These are phyloP conservation scores for Dryas iulia DNA, from an alignment of 1,140 invertebrate genomes.

Conservation along the genomic window DNA sequence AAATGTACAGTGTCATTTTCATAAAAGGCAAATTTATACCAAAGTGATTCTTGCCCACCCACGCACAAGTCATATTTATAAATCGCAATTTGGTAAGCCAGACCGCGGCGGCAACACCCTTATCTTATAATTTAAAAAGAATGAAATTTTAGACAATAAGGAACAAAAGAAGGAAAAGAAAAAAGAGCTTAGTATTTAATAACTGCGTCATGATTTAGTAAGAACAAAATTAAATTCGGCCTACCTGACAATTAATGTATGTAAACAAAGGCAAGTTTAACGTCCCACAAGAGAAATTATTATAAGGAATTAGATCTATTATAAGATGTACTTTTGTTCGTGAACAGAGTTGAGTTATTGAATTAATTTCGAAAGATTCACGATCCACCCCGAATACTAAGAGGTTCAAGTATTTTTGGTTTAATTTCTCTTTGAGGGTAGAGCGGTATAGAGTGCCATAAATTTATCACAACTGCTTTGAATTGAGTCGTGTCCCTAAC, in stretches of 20 bases:
- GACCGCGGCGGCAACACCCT: not conserved
- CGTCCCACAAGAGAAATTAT: not conserved
- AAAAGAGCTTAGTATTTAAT: not conserved
- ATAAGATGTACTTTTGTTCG: slow-evolving; percentile 45
- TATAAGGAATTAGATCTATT: slow-evolving; percentile 1
- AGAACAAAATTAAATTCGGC: not conserved
- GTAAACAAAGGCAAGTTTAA: slow-evolving; percentile 3
- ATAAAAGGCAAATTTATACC: not conserved
- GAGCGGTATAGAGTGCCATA: not conserved
- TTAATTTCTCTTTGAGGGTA: slow-evolving; percentile 38
- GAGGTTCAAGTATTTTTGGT: slow-evolving; percentile 63
- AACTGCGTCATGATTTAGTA: not conserved
- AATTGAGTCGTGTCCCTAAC: not conserved
- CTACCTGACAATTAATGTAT: not conserved
- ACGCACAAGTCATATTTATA: not conserved
- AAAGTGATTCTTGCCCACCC: not conserved
- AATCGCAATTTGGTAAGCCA: not conserved
- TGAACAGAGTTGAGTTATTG: slow-evolving; percentile 63
- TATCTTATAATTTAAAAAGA: not conserved
- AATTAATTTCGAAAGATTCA: slow-evolving; percentile 70
- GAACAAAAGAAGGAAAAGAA: not conserved
- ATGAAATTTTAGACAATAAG: not conserved
- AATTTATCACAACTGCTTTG: slow-evolving; percentile 2
- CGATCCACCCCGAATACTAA: slow-evolving; percentile 58
- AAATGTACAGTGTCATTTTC: not conserved